Evolutionary conservation across 2,113 vertebrate species (phyloP), one percentile per base, ranked within the genome.

Genomic region (Thalassoma bifasciatum): DNA sequence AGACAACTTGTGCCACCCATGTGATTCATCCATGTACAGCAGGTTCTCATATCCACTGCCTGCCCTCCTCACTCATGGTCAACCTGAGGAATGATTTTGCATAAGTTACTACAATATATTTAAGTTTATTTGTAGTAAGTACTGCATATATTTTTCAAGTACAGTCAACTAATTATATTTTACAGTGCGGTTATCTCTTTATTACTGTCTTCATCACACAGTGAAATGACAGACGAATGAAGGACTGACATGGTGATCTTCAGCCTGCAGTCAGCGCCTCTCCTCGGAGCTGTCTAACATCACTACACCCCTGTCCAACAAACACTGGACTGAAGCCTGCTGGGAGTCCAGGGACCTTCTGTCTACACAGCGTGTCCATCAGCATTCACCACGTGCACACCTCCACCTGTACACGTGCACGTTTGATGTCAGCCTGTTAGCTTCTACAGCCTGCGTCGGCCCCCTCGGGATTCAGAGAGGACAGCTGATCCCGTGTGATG

Each of bases 401-500:
- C 24, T 14, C 1, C 40, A 8, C 16, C 12, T 40, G 49, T 57
- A 16, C 46, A 26, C 58, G 16, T 66, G 42, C 22, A 47, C 34
- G 44, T n/a, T 46, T 62, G 49, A 54, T 68, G 51, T 51, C 61
- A 63, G 56, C 8, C 2, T 21, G 34, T 24, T 19, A 30, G 44
- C 12, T 50, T 58, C 40, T 24, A 13, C 46, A 73, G 50, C 13
- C 13, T 2, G 19, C 17, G n/a, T 47, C 6, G 0, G 40, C n/a
- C n/a, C 26, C 36, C 68, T 54, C 6, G 19, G 36, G 9, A 67
- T 76, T 89, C 81, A 88, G 67, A 77, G 64, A 84, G 70, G 87
- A 82, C 66, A 60, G 72, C 76, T 86, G 69, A 86, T 91, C 82
- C 81, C 74, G 53, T 71, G 77, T 87, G 87, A 91, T 83, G 70